A percentile compares a stretch with the other conserved stretches of the same genome.
Evolutionary conservation across 1,140 invertebrate genomes (phyloP).

Genomic region (Nomia melanderi): DNA sequence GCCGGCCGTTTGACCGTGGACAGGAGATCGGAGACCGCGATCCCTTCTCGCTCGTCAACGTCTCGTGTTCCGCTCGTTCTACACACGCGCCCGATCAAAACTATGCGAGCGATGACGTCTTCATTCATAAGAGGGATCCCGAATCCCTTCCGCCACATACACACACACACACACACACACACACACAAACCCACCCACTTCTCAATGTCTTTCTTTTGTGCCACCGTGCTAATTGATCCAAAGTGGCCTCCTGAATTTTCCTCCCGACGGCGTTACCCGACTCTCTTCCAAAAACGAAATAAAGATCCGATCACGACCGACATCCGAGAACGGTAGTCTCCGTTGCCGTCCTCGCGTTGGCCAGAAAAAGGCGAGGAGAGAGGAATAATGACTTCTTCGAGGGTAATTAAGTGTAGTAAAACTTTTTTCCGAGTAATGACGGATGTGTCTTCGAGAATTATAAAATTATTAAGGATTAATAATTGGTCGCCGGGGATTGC

Average conservation of each 20-base stretch:
- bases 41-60: slow-evolving; percentile 62
- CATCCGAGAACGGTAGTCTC: background rate
- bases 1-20: background rate
- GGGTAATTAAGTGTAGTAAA: too few species aligned
- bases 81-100: slow-evolving; percentile 49
- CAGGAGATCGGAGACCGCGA: slow-evolving; percentile 16
- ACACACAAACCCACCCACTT: too few species aligned
- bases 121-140: slow-evolving; percentile 47
- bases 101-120: slow-evolving; percentile 60
- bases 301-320: slow-evolving; percentile 1
- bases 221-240: slow-evolving; percentile 59
- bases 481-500: too few species aligned
- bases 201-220: slow-evolving; percentile 26
- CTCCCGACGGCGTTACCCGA: background rate
- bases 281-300: background rate
- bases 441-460: too few species aligned
- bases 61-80: slow-evolving; percentile 59
- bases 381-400: too few species aligned
- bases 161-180: too few species aligned
- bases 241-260: slow-evolving; percentile 48
- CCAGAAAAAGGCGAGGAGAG: too few species aligned
- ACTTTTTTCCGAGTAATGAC: too few species aligned
- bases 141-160: too few species aligned
- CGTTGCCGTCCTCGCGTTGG: background rate
- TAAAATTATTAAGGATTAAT: too few species aligned